These are phyloP conservation scores for Hypocryptadius cinnamomeus DNA, from an alignment of 2,113 vertebrate genomes.

Conservation along the genomic window DNA sequence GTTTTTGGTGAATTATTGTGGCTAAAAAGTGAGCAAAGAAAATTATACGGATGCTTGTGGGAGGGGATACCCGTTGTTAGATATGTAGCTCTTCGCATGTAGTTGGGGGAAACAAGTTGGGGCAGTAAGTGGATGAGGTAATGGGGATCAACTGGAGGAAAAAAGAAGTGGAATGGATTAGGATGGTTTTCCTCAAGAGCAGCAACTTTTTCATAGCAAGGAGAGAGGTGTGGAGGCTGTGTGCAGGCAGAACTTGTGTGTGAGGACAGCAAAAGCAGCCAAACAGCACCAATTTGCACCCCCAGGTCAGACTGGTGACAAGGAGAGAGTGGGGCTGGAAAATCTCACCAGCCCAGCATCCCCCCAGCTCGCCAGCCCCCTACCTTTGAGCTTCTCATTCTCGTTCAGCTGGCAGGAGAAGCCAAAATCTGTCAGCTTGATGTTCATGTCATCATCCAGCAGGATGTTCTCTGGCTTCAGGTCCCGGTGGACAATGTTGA, in stretches of 20 bases:
- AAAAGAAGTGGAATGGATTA: background rate
- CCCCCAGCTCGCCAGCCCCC: accelerated
- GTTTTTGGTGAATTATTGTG: background rate
- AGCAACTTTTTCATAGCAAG: background rate
- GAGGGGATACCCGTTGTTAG: background rate
- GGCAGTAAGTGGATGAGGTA: background rate
- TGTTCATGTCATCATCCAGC: slow-evolving; percentile 91
- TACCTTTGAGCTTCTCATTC: slow-evolving; percentile 85
- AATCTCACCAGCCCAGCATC: background rate
- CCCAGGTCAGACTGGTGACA: background rate
- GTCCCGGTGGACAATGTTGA: slow-evolving; percentile 92
- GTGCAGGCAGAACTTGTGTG: background rate
- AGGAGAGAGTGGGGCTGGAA: background rate
- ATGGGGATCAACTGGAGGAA: background rate
- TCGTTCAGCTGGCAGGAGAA: slow-evolving; percentile 83
- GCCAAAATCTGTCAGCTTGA: slow-evolving; percentile 96
- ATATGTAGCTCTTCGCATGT: background rate
- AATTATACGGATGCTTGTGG: background rate
- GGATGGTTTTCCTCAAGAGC: background rate
- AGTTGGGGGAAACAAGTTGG: background rate
- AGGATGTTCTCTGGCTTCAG: slow-evolving; percentile 97
- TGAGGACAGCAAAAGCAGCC: background rate
- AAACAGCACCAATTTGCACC: background rate
- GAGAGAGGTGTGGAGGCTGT: background rate
- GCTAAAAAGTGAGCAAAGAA: background rate